Conservation (phyloP, 1,140 invertebrate species). For the Drosophila santomea region DNA sequence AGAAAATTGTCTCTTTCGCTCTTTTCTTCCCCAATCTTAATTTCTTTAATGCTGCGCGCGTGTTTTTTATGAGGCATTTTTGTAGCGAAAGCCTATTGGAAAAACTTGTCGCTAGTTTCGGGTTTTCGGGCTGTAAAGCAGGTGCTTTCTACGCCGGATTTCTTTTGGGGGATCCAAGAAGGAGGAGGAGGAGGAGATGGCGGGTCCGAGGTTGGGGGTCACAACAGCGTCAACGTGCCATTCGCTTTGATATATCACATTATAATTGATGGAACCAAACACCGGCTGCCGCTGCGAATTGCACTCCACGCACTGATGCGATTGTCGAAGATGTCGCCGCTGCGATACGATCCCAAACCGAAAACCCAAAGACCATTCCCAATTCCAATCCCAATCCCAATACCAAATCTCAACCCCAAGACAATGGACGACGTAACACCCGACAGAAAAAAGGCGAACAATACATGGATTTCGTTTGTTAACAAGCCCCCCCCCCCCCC, state of each 20-base stretch:
- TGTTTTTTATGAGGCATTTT: conserved; percentile 76
- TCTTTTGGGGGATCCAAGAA: conserved; percentile 1
- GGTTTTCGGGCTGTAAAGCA: conserved; percentile 58
- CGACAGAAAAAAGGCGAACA: conserved; percentile 48
- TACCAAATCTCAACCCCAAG: conserved; percentile 6
- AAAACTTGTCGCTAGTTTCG: conserved; percentile 73
- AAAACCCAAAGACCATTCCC: not conserved
- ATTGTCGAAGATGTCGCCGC: conserved; percentile 38
- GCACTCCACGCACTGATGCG: conserved; percentile 51
- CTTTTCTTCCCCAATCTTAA: conserved; percentile 32
- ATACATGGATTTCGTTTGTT: conserved; percentile 74
- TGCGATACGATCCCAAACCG: conserved; percentile 2
- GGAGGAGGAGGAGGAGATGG: not conserved
- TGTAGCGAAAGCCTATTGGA: conserved; percentile 78
- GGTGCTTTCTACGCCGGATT: conserved; percentile 70
- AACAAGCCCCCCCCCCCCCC: conserved; percentile 51
- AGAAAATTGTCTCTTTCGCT: conserved; percentile 43
- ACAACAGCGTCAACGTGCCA: conserved; percentile 22
- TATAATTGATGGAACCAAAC: conserved; percentile 72
- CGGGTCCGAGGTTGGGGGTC: conserved; percentile 33
- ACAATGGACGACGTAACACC: conserved; percentile 51
- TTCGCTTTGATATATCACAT: conserved; percentile 76
- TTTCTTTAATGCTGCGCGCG: conserved; percentile 46
- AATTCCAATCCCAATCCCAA: conserved; percentile 4
- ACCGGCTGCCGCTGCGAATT: conserved; percentile 40